Percentiles rank a stretch among this genome's conserved stretches.
phyloP scores from a whole-genome alignment of 2,888 invertebrate species.

The Papilio gigon region DNA sequence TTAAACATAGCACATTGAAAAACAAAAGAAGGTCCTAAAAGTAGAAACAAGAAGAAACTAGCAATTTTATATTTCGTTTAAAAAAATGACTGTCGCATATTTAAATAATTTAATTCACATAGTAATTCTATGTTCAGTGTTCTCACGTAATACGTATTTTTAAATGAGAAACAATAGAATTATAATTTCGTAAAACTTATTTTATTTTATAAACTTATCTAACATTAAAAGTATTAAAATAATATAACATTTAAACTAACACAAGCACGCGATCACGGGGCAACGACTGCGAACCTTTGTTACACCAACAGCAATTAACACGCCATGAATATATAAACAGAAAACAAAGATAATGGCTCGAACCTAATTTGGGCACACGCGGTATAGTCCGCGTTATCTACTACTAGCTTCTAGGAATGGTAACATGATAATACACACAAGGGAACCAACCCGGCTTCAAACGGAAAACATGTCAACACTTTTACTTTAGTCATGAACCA shows the following conservation, averaged over 20 bases:
- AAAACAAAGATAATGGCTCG: conserved; percentile 27
- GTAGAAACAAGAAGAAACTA: too few species aligned
- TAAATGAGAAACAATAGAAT: too few species aligned
- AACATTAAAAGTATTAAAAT: too few species aligned
- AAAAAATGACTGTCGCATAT: too few species aligned
- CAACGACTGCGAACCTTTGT: conserved; percentile 27
- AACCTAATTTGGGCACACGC: conserved; percentile 9
- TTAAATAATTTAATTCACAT: too few species aligned
- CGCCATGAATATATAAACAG: conserved; percentile 34
- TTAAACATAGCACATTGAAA: too few species aligned
- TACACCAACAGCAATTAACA: conserved; percentile 21
- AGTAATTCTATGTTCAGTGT: too few species aligned
- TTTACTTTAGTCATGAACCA: neutral
- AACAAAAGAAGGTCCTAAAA: too few species aligned
- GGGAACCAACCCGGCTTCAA: neutral
- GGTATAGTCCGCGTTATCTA: neutral
- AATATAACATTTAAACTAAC: neutral
- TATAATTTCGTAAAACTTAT: too few species aligned
- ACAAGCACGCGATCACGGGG: conserved; percentile 12
- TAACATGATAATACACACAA: conserved; percentile 13
- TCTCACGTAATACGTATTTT: too few species aligned
- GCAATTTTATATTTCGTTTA: too few species aligned
- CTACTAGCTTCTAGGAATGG: neutral
- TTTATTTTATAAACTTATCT: too few species aligned
- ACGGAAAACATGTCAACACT: neutral